Conservation (phyloP, 2,113 vertebrate species). For the Lycocorax pyrrhopterus region DNA sequence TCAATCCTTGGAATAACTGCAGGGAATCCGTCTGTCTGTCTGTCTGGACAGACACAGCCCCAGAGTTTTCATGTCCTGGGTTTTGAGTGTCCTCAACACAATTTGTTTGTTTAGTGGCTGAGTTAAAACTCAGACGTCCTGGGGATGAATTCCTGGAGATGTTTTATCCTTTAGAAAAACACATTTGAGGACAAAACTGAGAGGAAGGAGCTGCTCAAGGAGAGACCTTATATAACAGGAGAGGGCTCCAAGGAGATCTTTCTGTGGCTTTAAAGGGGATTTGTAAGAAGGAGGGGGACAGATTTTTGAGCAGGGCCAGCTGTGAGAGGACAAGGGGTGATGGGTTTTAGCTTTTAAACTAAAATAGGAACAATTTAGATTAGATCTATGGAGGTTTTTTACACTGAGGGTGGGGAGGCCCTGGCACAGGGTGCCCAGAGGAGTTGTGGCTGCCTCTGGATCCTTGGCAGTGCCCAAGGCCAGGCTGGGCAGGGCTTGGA, state of each 20-base stretch:
- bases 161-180: neutral
- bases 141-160: neutral
- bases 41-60: neutral
- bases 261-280: neutral
- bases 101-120: neutral
- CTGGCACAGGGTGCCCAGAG: neutral
- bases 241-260: neutral
- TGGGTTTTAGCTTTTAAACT: neutral
- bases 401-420: accelerated
- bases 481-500: neutral
- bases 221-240: neutral
- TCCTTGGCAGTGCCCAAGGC: neutral
- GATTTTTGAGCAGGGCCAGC: neutral
- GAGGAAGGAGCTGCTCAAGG: neutral
- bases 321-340: neutral
- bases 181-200: neutral
- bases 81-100: neutral
- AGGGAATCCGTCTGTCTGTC: neutral
- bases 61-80: neutral
- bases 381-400: neutral
- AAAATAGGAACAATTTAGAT: neutral
- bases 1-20: neutral
- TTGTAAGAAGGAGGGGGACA: neutral
- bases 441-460: neutral
- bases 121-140: neutral